A percentile compares a stretch with the other conserved stretches of the same genome.
These are phyloP conservation scores for Origma solitaria DNA, from an alignment of 2,113 vertebrate species.

Conservation along the genomic window DNA sequence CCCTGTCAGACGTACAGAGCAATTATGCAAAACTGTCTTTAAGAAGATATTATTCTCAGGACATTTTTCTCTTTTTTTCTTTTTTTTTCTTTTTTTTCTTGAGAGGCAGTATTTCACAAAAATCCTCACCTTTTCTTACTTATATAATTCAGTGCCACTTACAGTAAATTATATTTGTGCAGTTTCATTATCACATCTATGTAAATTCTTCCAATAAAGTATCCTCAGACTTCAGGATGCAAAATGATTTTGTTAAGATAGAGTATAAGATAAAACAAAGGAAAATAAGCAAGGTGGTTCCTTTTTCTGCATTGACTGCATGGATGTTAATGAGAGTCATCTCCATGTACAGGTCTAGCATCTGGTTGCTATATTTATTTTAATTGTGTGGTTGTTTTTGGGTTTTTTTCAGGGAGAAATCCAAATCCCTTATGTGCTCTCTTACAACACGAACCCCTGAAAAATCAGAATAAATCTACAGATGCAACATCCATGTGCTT, in stretches of 20 bases:
- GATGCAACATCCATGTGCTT: not conserved
- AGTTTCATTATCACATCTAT: not conserved
- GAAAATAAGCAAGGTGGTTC: constrained; percentile 14
- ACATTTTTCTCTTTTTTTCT: not conserved
- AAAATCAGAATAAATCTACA: constrained; percentile 19
- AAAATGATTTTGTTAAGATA: not conserved
- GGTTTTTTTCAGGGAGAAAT: not conserved
- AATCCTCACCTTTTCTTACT: constrained; percentile 20
- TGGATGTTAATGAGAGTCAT: constrained; percentile 26
- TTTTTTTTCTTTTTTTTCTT: not conserved
- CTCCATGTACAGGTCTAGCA: constrained; percentile 20
- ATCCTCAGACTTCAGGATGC: not conserved
- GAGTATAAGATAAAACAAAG: not conserved
- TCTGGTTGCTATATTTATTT: constrained; percentile 22
- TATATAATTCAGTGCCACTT: not conserved
- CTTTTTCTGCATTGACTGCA: not conserved
- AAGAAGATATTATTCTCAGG: not conserved
- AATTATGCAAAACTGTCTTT: constrained; percentile 27
- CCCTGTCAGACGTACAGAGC: constrained; percentile 1
- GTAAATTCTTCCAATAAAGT: not conserved
- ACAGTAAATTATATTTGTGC: constrained; percentile 11
- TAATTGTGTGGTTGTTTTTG: not conserved
- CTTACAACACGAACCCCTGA: not conserved
- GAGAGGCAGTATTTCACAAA: not conserved
- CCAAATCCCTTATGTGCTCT: not conserved